Evolutionary conservation across 53 echinoderm and acorn worm species (phyloP).

Genomic region (Astropecten irregularis): DNA sequence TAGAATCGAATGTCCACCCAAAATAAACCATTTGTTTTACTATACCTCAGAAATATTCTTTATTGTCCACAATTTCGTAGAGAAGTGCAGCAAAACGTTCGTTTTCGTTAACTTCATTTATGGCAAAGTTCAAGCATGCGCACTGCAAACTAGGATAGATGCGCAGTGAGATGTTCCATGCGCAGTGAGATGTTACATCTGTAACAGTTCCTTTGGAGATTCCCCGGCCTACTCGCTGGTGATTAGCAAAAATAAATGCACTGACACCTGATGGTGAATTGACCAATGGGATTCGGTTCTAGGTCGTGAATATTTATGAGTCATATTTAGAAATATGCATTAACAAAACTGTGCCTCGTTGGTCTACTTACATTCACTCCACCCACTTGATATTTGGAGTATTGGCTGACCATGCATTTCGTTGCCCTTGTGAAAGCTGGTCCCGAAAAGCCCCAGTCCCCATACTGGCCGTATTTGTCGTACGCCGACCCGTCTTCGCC

Average conservation of each 20-base stretch:
- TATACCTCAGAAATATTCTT: neutral
- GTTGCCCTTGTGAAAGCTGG: conserved; percentile 52
- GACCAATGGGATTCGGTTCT: no score
- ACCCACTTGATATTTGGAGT: conserved; percentile 58
- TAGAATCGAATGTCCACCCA: no score
- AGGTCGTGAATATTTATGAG: neutral
- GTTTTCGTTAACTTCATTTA: neutral
- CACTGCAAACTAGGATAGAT: no score
- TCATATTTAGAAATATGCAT: no score
- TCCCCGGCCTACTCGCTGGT: neutral
- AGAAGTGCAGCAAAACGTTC: no score
- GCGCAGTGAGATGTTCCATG: no score
- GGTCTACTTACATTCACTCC: conserved; percentile 49
- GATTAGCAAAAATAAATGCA: neutral
- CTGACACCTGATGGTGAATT: neutral
- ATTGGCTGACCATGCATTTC: conserved; percentile 74
- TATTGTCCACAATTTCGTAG: no score
- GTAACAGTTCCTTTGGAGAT: no score
- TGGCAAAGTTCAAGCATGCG: neutral
- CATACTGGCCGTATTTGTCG: conserved; percentile 71
- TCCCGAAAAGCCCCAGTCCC: conserved; percentile 68
- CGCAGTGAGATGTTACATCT: no score
- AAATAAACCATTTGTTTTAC: neutral
- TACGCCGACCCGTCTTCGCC: conserved; percentile 76
- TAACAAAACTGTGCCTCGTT: neutral